phyloP scores from a whole-genome alignment of 1,140 invertebrate species.

The Drosophila oshimai region DNA sequence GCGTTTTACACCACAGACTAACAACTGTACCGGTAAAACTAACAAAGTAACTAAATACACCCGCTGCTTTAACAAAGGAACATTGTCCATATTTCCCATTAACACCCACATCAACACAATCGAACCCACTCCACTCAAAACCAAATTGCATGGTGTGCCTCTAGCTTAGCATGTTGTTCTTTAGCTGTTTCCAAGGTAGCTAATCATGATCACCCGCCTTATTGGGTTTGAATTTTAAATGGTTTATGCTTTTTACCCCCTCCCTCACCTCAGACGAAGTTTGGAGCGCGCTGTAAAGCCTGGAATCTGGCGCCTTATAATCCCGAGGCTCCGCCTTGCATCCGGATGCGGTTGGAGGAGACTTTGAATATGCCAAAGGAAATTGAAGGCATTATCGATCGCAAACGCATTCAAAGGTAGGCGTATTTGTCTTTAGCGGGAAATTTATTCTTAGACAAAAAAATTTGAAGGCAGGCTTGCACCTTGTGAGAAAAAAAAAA shows the following conservation, averaged over 20 bases:
- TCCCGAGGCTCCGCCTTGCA: conserved; percentile 83
- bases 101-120: conserved; percentile 10
- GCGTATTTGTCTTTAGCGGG: background rate
- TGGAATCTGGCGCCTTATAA: conserved; percentile 87
- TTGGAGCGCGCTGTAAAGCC: conserved; percentile 87
- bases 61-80: conserved; percentile 4
- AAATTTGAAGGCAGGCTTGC: background rate
- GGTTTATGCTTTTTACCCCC: background rate
- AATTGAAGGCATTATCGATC: conserved; percentile 63
- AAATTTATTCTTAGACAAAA: background rate
- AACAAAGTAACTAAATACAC: conserved; percentile 18
- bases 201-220: background rate
- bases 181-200: conserved; percentile 14
- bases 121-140: conserved; percentile 1
- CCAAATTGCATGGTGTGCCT: conserved; percentile 57
- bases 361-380: conserved; percentile 79
- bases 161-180: conserved; percentile 58
- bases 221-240: background rate
- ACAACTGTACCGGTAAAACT: conserved; percentile 11
- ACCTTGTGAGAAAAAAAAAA: background rate
- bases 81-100: conserved; percentile 8
- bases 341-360: conserved; percentile 86
- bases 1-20: conserved; percentile 8
- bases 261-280: conserved; percentile 86
- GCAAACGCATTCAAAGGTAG: conserved; percentile 78